A percentile compares a stretch with the other conserved stretches of the same genome.
Evolutionary conservation across 2,888 invertebrate species (phyloP).

Genomic region (Ctena decussata): DNA sequence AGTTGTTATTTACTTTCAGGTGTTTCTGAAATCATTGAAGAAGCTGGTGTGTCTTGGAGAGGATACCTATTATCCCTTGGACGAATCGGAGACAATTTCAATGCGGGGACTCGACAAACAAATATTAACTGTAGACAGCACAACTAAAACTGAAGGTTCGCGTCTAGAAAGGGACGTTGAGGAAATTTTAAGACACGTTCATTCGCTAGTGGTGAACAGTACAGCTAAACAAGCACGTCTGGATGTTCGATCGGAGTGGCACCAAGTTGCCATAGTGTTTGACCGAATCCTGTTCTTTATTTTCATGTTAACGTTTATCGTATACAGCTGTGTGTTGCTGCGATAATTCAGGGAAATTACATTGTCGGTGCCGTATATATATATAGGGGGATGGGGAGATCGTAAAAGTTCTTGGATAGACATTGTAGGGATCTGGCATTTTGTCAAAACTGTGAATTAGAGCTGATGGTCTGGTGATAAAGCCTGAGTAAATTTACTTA

Average conservation of each 20-base stretch:
- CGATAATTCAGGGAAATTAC: conserved; percentile 64
- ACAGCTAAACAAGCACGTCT: conserved; percentile 67
- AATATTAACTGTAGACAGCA: background rate
- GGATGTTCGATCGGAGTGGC: conserved; percentile 80
- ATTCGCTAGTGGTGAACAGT: conserved; percentile 69
- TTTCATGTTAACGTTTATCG: conserved; percentile 76
- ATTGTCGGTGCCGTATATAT: too few species aligned
- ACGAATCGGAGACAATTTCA: conserved; percentile 77
- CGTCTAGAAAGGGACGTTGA: conserved; percentile 79
- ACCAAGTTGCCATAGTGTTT: conserved; percentile 83
- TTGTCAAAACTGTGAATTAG: too few species aligned
- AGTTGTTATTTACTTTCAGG: conserved; percentile 57
- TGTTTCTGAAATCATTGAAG: conserved; percentile 78
- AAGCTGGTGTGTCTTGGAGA: conserved; percentile 78
- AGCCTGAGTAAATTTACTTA: too few species aligned
- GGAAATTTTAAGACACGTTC: conserved; percentile 76
- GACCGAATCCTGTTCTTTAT: conserved; percentile 81
- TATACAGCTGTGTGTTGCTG: conserved; percentile 77
- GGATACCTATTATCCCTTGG: conserved; percentile 79
- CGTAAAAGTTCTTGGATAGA: too few species aligned
- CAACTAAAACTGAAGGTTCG: conserved; percentile 10
- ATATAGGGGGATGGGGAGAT: too few species aligned
- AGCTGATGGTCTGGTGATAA: too few species aligned
- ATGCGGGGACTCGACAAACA: conserved; percentile 77
- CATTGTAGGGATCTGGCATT: too few species aligned